phyloP scores from a whole-genome alignment of 2,797 vertebrate species.

The Hypotaenidia philippensis region DNA sequence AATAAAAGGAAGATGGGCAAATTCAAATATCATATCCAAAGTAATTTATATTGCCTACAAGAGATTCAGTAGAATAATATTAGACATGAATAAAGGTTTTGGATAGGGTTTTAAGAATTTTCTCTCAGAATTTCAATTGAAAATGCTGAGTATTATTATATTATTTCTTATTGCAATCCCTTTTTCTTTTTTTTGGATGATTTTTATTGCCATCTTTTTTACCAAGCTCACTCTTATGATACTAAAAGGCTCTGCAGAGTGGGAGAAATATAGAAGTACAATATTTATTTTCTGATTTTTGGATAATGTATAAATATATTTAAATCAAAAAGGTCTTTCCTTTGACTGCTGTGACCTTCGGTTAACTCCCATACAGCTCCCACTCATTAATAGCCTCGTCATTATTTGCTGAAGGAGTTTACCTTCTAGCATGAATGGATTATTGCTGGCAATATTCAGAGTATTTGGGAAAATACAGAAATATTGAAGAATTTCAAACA shows the following conservation, averaged over 20 bases:
- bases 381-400: not conserved
- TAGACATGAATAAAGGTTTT: not conserved
- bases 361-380: not conserved
- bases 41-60: not conserved
- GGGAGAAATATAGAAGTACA: not conserved
- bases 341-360: not conserved
- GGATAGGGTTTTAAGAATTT: not conserved
- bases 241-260: not conserved
- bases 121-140: not conserved
- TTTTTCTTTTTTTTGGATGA: not conserved
- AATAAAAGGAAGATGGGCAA: not conserved
- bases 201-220: not conserved
- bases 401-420: not conserved
- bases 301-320: not conserved
- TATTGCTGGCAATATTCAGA: not conserved
- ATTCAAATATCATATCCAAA: not conserved
- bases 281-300: not conserved
- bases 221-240: not conserved
- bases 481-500: not conserved
- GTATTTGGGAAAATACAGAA: not conserved
- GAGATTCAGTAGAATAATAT: not conserved
- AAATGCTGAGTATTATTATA: not conserved
- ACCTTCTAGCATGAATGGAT: not conserved
- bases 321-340: not conserved
- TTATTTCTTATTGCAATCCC: not conserved